Conservation (phyloP, 2,797 vertebrate genomes). For the Haliaeetus vocifer region DNA sequence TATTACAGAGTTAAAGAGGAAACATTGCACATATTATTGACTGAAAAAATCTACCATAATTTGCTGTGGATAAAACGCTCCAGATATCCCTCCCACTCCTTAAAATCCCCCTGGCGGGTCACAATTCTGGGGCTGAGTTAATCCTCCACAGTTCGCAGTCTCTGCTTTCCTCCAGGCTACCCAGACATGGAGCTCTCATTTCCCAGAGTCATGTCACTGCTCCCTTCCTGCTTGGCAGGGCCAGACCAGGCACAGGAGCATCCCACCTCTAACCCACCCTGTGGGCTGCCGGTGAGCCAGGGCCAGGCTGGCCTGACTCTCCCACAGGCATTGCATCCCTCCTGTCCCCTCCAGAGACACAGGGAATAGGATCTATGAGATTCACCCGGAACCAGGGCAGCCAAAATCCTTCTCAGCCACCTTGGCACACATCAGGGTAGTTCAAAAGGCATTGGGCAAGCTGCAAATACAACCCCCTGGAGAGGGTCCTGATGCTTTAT, state of each 20-base stretch:
- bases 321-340: neutral
- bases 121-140: neutral
- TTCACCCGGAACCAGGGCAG: rapidly evolving
- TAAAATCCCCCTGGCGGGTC: neutral
- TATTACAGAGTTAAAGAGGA: neutral
- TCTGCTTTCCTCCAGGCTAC: neutral
- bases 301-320: neutral
- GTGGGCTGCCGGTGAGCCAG: neutral
- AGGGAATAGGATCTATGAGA: neutral
- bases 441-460: neutral
- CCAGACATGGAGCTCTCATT: neutral
- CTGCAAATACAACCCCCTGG: neutral
- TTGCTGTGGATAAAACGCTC: neutral
- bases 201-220: neutral
- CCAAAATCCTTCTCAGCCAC: neutral
- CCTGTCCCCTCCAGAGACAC: neutral
- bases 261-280: neutral
- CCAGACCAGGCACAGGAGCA: neutral
- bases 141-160: neutral
- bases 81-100: neutral
- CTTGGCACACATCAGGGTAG: neutral
- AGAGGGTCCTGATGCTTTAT: neutral
- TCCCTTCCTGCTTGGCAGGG: neutral
- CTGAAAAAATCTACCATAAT: neutral
- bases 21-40: neutral